These are phyloP conservation scores for Batillaria attramentaria DNA, from an alignment of 1,140 invertebrate species.

Conservation along the genomic window DNA sequence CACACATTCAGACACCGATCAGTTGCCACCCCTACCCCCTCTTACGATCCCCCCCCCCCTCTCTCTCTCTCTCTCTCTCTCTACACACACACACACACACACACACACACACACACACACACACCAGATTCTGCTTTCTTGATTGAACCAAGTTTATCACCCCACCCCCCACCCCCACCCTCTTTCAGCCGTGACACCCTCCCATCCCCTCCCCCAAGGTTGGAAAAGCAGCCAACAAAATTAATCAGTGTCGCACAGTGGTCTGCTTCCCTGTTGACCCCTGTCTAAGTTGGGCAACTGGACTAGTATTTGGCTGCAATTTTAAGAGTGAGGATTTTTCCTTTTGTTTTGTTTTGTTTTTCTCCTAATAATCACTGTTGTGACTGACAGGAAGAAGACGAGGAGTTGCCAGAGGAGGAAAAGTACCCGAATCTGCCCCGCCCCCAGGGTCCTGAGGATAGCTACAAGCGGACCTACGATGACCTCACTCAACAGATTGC, in stretches of 20 bases:
- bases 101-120: constrained; percentile 2
- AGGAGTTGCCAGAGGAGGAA: constrained; percentile 7
- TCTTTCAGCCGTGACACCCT: not conserved
- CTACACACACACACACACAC: constrained; percentile 1
- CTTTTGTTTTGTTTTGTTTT: no score
- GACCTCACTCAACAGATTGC: constrained; percentile 49
- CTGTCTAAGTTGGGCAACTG: no score
- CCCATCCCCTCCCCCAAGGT: not conserved
- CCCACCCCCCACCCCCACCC: not conserved
- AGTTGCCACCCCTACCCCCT: not conserved
- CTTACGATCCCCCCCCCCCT: not conserved
- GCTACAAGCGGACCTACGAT: constrained; percentile 43
- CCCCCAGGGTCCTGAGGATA: constrained; percentile 35
- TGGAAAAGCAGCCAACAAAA: not conserved
- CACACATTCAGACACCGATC: not conserved
- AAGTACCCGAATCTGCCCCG: constrained; percentile 8
- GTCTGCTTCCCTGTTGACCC: no score
- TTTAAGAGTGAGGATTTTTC: no score
- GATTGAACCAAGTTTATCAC: not conserved
- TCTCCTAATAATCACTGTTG: no score
- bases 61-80: not conserved
- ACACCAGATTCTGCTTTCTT: not conserved
- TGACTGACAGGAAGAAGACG: not conserved
- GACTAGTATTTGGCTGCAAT: no score
- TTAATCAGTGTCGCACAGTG: no score